Evolutionary conservation across 2,888 invertebrate species (phyloP).

Genomic region (Pollenia griseotomentosa): DNA sequence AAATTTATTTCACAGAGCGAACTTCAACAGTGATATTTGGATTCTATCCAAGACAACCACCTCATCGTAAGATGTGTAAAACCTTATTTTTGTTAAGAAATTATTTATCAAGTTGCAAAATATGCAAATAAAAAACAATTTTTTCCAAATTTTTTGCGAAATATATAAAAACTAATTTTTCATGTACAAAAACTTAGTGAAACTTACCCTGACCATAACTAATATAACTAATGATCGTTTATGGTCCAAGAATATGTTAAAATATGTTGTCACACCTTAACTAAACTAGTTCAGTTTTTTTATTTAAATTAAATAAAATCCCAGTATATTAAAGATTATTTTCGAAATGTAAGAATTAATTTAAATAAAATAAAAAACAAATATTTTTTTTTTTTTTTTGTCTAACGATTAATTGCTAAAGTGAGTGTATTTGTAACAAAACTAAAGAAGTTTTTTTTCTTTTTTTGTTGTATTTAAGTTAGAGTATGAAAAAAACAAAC

Average conservation of each 20-base stretch:
- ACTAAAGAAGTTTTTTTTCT: slow-evolving; percentile 43
- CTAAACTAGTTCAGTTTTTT: slow-evolving; percentile 35
- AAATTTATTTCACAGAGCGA: too few relatives aligned
- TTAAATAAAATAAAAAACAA: slow-evolving; percentile 50
- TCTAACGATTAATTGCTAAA: slow-evolving; percentile 47
- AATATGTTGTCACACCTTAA: slow-evolving; percentile 57
- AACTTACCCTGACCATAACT: too few relatives aligned
- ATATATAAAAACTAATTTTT: too few relatives aligned
- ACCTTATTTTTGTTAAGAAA: too few relatives aligned
- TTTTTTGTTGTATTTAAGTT: slow-evolving; percentile 10
- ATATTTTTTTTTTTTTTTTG: slow-evolving; percentile 1
- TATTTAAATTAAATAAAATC: slow-evolving; percentile 17
- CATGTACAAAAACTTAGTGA: too few relatives aligned
- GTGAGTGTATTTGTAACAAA: slow-evolving; percentile 59
- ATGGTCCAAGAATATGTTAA: slow-evolving; percentile 22
- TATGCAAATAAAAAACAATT: too few relatives aligned
- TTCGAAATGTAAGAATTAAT: slow-evolving; percentile 50
- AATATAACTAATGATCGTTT: background rate
- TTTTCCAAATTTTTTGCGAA: too few relatives aligned
- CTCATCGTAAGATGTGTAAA: too few relatives aligned
- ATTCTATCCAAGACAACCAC: too few relatives aligned
- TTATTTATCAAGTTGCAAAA: too few relatives aligned
- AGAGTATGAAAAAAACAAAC: slow-evolving; percentile 16
- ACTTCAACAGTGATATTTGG: too few relatives aligned
- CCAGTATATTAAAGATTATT: slow-evolving; percentile 44